Percentiles rank a stretch among this genome's conserved stretches.
Evolutionary conservation across 2,797 vertebrate genomes (phyloP).

Genomic region (Tenualosa thibaudeaui): DNA sequence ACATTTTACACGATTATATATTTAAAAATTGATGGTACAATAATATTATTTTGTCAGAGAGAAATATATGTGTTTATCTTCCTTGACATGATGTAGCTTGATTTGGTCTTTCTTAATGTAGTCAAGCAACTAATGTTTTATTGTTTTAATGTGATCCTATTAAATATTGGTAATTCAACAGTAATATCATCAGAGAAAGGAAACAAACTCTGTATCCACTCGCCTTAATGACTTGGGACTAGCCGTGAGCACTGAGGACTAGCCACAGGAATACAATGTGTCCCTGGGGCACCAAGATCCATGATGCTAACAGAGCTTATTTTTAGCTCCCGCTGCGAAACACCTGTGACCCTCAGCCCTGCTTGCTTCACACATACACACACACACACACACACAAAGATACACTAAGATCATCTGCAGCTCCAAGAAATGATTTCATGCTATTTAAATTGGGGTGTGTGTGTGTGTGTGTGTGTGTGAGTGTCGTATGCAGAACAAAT

Average conservation of each 20-base stretch:
- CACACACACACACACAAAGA: background rate
- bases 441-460: background rate
- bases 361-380: background rate
- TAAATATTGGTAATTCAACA: background rate
- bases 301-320: slow-evolving; percentile 19
- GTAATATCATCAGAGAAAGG: slow-evolving; percentile 8
- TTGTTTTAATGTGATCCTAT: slow-evolving; percentile 15
- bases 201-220: background rate
- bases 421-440: background rate
- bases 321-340: background rate
- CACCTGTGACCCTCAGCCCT: slow-evolving; percentile 13
- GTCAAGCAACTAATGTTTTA: background rate
- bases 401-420: background rate
- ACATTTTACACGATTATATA: background rate
- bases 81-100: background rate
- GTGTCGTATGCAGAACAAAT: background rate
- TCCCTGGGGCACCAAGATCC: background rate
- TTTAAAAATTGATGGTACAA: background rate
- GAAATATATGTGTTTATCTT: background rate
- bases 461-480: background rate
- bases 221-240: background rate
- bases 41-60: background rate
- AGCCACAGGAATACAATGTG: background rate
- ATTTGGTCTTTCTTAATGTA: background rate
- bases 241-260: background rate